Conservation (phyloP, 2,888 invertebrate genomes). For the Orthosia incerta region DNA sequence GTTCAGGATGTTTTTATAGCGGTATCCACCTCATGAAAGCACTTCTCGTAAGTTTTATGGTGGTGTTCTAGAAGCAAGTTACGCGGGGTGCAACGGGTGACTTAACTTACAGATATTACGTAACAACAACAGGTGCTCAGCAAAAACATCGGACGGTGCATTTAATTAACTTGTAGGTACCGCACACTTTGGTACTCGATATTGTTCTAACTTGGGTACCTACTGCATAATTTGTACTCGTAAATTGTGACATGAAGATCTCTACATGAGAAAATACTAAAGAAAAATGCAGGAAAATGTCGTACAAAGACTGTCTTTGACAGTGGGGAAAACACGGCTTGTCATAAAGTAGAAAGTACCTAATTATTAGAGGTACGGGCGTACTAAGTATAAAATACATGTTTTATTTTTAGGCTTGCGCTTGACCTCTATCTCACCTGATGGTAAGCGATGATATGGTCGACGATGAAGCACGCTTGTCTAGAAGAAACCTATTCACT, state of each 20-base stretch:
- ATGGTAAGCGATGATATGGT: no score
- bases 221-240: not conserved
- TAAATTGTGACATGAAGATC: not conserved
- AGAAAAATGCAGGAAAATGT: not conserved
- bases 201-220: slow-evolving; percentile 25
- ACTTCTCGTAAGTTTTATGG: slow-evolving; percentile 42
- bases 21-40: not conserved
- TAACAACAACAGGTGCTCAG: slow-evolving; percentile 78
- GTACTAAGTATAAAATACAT: no score
- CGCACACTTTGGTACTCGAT: slow-evolving; percentile 39
- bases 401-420: no score
- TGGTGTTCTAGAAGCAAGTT: slow-evolving; percentile 46
- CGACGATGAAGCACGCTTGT: no score
- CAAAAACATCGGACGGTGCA: slow-evolving; percentile 65
- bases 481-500: no score
- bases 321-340: not conserved
- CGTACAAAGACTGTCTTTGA: not conserved
- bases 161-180: slow-evolving; percentile 66
- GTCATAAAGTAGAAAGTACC: not conserved
- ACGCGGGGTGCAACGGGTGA: slow-evolving; percentile 65
- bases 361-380: not conserved
- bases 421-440: no score
- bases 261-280: not conserved
- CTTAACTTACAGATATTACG: slow-evolving; percentile 75
- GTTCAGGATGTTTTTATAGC: no score